phyloP scores from a whole-genome alignment of 2,888 invertebrate species.

The Caenorhabditis sp. region DNA sequence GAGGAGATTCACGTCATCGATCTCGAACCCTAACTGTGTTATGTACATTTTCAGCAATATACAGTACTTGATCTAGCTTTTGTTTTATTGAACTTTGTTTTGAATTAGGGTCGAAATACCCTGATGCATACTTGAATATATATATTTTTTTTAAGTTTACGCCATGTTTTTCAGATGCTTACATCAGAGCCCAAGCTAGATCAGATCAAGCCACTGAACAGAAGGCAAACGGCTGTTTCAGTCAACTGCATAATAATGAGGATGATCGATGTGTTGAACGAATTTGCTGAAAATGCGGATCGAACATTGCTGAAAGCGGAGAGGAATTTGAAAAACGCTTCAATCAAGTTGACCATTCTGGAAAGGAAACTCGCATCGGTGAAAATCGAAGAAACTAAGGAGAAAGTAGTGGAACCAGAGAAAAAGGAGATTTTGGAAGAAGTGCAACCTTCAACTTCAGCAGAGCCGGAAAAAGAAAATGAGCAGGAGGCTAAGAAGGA shows the following conservation, averaged over 20 bases:
- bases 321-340: slow-evolving; percentile 28
- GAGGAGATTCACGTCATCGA: slow-evolving; percentile 51
- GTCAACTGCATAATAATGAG: slow-evolving; percentile 46
- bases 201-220: slow-evolving; percentile 17
- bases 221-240: slow-evolving; percentile 44
- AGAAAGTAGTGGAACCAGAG: not conserved
- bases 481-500: not conserved
- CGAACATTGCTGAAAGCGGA: slow-evolving; percentile 29
- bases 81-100: too few relatives aligned
- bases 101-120: too few relatives aligned
- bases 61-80: too few relatives aligned
- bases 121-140: too few relatives aligned
- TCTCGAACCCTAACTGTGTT: slow-evolving; percentile 1
- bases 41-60: not conserved
- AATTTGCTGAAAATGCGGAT: slow-evolving; percentile 32
- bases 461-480: not conserved
- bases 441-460: not conserved
- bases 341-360: slow-evolving; percentile 31
- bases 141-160: not conserved
- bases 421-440: not conserved
- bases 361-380: slow-evolving; percentile 23
- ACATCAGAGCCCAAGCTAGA: not conserved
- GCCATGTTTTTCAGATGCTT: not conserved
- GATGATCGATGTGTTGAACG: slow-evolving; percentile 36
- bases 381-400: slow-evolving; percentile 2